phyloP scores from a whole-genome alignment of 2,888 invertebrate genomes.

The Hedya salicella region DNA sequence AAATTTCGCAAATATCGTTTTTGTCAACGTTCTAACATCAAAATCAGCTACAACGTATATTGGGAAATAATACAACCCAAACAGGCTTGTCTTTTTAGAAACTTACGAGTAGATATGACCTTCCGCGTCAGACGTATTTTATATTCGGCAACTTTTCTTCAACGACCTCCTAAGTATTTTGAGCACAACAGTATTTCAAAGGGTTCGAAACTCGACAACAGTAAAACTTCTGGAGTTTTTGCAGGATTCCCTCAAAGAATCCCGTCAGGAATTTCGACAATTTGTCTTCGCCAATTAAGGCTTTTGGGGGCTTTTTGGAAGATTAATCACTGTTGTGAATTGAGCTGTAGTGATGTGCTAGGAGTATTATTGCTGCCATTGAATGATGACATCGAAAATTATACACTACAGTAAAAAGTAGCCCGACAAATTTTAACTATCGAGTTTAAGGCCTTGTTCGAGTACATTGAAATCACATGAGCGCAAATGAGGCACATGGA shows the following conservation, averaged over 20 bases:
- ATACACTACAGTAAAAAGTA: no score
- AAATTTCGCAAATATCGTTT: background rate
- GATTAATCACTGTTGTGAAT: slow-evolving; percentile 36
- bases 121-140: background rate
- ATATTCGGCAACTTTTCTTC: background rate
- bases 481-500: no score
- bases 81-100: background rate
- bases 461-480: no score
- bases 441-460: no score
- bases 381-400: no score
- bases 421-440: no score
- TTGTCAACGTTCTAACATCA: no score
- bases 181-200: slow-evolving; percentile 20
- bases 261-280: slow-evolving; percentile 31
- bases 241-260: slow-evolving; percentile 14
- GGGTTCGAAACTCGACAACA: slow-evolving; percentile 7
- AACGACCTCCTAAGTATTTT: slow-evolving; percentile 17
- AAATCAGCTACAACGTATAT: background rate
- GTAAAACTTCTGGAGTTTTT: slow-evolving; percentile 16
- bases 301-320: slow-evolving; percentile 21
- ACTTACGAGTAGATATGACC: background rate
- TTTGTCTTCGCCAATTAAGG: slow-evolving; percentile 41
- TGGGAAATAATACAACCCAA: background rate
- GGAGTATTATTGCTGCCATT: background rate
- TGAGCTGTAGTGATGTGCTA: background rate